These are phyloP conservation scores for Oreochromis mossambicus DNA, from an alignment of 2,797 vertebrate genomes.

Conservation along the genomic window DNA sequence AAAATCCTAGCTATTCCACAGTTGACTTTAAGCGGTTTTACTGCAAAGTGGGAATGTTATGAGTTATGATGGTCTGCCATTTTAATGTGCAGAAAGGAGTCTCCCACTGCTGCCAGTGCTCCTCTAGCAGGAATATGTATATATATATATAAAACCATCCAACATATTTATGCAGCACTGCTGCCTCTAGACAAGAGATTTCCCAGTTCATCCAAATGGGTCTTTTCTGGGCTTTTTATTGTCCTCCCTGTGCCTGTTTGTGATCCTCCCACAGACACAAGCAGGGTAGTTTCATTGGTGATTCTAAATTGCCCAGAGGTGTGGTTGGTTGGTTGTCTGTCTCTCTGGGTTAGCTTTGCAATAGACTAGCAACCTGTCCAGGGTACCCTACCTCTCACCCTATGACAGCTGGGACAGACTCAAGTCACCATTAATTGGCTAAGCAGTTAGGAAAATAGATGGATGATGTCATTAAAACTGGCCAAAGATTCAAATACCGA, in stretches of 20 bases:
- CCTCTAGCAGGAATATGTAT: not conserved
- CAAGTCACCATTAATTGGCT: not conserved
- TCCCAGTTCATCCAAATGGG: not conserved
- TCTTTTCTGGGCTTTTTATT: not conserved
- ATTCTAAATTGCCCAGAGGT: not conserved
- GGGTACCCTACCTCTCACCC: not conserved
- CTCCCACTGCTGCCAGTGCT: not conserved
- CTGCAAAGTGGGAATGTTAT: not conserved
- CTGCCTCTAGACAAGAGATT: not conserved
- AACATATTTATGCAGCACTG: not conserved
- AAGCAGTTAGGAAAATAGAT: not conserved
- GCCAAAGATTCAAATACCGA: not conserved
- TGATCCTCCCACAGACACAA: not conserved
- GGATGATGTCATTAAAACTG: not conserved
- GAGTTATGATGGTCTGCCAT: not conserved
- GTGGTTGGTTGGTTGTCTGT: not conserved
- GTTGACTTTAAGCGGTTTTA: not conserved
- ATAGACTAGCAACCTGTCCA: not conserved
- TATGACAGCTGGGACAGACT: not conserved
- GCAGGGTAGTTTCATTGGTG: not conserved
- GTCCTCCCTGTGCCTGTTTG: fast-evolving
- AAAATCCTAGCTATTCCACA: not conserved
- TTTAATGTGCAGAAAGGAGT: not conserved
- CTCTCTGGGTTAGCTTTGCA: not conserved
- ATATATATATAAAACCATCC: not conserved